Evolutionary conservation across 2,113 vertebrate genomes (phyloP), one percentile per base, ranked within the genome.

Genomic region (Misgurnus anguillicaudatus): DNA sequence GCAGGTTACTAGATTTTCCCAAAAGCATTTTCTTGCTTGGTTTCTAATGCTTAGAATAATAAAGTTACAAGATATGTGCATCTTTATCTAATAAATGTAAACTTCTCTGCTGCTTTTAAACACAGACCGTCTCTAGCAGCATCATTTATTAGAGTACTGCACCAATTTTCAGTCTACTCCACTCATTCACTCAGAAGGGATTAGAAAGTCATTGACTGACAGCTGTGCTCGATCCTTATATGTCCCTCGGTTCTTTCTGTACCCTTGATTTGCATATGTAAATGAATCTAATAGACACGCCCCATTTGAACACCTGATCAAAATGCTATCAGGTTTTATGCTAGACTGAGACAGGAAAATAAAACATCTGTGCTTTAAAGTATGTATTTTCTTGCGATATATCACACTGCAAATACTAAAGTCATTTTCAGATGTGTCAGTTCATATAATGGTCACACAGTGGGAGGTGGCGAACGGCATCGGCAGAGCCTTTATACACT

Each of bases 311-410:
- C 36, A 19, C 47, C 45, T 17, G 9, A 53, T 64, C 0, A 65
- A 63, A 48, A 57, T 57, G 14, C 47, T 48, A 1, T 1, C 41
- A 1, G 66, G 31, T 69, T 17, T 51, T 8, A 42, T 17, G 73
- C 19, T 38, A 61, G 47, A 67, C 53, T 78, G 61, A 17, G 73
- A n/a, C 39, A 31, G 17, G 21, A n/a, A 39, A 75, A 57, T 51
- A 66, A 75, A 39, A 69, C 47, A 68, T 68, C 42, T 67, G 16
- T 82, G 72, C 67, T 82, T 82, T 82, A 68, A 85, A 85, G 39
- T 62, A 31, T 67, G 69, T 57, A 82, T 78, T 21, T 51, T 76
- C 69, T 61, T 53, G 60, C 62, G 67, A 75, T 39, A 21, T 61
- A 42, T 67, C 68, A 61, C 78, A 42, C 53, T 72, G 63, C 55